Conservation (phyloP, 2,888 invertebrate species). For the Caenorhabditis imperialis region DNA sequence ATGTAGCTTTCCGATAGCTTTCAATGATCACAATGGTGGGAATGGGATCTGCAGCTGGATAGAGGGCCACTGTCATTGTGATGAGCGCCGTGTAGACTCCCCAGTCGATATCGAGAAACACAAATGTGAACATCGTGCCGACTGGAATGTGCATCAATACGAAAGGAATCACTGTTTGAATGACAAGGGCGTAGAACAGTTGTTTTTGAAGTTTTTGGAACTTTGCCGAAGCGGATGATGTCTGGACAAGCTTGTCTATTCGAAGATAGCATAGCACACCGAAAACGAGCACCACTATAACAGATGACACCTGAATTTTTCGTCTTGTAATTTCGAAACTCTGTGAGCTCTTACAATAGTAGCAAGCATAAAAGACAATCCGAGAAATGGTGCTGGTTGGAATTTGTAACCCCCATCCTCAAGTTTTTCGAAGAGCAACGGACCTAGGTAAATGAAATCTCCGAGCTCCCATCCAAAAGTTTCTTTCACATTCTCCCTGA, state of each 20-base stretch:
- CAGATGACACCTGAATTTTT: too few species aligned
- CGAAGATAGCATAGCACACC: background rate
- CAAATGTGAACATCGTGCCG: background rate
- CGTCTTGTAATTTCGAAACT: too few species aligned
- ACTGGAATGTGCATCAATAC: background rate
- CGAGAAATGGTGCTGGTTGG: too few species aligned
- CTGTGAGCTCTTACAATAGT: too few species aligned
- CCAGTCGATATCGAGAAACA: background rate
- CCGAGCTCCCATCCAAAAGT: too few species aligned
- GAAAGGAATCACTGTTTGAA: too few species aligned
- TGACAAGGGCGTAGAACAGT: slow-evolving; percentile 3
- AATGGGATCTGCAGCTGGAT: background rate
- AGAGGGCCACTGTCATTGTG: background rate
- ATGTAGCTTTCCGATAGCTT: background rate
- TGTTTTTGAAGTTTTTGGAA: background rate
- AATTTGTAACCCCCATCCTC: too few species aligned
- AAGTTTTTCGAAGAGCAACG: too few species aligned
- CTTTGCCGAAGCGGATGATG: background rate
- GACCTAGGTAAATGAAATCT: too few species aligned
- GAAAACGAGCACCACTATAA: background rate
- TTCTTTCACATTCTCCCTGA: too few species aligned
- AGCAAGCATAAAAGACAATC: too few species aligned
- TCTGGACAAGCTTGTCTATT: background rate
- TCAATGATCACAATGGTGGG: background rate
- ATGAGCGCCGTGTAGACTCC: background rate